phyloP scores from a whole-genome alignment of 2,113 vertebrate genomes.

The Chaenogobius annularis region DNA sequence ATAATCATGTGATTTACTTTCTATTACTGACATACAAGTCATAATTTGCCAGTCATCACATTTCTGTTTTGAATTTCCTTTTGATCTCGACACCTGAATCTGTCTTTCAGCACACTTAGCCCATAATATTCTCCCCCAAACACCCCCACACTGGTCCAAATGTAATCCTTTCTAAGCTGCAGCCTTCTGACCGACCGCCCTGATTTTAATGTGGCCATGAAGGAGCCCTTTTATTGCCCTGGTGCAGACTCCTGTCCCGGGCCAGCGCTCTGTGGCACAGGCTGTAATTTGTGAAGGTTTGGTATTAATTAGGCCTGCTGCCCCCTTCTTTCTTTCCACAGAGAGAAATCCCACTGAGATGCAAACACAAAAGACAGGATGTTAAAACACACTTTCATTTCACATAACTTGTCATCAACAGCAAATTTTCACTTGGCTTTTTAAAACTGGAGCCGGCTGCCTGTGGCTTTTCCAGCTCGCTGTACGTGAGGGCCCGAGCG shows the following conservation, averaged over 20 bases:
- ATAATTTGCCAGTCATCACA: neutral
- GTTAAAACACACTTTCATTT: constrained; percentile 67
- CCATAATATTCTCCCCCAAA: constrained; percentile 56
- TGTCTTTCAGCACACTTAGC: constrained; percentile 69
- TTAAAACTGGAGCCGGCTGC: constrained; percentile 57
- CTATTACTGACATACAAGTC: neutral
- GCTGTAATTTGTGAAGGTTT: constrained; percentile 73
- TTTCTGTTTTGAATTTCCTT: constrained; percentile 28
- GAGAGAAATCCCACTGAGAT: constrained; percentile 46
- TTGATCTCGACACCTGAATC: constrained; percentile 70
- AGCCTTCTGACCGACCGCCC: constrained; percentile 65
- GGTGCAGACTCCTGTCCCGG: constrained; percentile 58
- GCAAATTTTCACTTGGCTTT: constrained; percentile 69
- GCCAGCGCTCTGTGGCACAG: constrained; percentile 62
- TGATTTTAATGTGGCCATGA: constrained; percentile 69
- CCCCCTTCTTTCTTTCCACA: constrained; percentile 65
- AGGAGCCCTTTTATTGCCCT: constrained; percentile 70
- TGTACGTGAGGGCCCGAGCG: constrained; percentile 32
- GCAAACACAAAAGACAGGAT: constrained; percentile 67
- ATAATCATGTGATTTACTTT: neutral
- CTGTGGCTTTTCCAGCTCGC: constrained; percentile 58
- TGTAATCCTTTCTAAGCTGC: constrained; percentile 65
- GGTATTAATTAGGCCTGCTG: constrained; percentile 75
- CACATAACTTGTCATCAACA: constrained; percentile 74
- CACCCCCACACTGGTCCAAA: constrained; percentile 43